Conservation (phyloP, 2,797 vertebrate genomes). For the Anabacerthia variegaticeps region DNA sequence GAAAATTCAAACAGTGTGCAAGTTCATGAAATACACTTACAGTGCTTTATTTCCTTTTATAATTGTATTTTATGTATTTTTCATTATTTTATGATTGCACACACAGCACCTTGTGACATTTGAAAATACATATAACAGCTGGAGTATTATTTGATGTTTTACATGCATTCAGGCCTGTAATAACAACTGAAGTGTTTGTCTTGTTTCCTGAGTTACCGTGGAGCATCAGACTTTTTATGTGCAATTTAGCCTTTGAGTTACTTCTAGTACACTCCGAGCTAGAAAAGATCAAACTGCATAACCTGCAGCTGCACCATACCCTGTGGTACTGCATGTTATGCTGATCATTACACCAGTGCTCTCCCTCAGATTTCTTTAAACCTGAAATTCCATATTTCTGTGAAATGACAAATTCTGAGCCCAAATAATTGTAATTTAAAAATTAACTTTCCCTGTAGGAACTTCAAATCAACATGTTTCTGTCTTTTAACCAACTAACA, state of each 20-base stretch:
- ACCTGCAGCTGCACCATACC: not conserved
- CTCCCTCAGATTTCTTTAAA: not conserved
- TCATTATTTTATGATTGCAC: not conserved
- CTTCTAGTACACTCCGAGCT: not conserved
- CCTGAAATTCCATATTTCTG: not conserved
- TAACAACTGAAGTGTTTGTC: not conserved
- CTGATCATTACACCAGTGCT: not conserved
- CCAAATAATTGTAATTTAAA: not conserved
- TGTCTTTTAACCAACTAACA: not conserved
- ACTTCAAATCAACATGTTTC: not conserved
- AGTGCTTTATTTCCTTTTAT: not conserved
- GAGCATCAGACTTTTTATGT: not conserved
- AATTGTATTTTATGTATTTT: not conserved
- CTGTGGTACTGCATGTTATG: not conserved
- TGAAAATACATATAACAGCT: not conserved
- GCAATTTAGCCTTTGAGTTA: not conserved
- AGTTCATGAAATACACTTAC: not conserved
- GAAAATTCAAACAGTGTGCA: not conserved
- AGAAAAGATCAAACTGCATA: not conserved
- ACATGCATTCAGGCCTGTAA: fast-evolving
- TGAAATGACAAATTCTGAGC: not conserved
- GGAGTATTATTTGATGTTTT: not conserved
- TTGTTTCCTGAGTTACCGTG: not conserved
- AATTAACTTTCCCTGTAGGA: not conserved
- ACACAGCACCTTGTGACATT: not conserved